Evolutionary conservation across 2,888 invertebrate species (phyloP).

Genomic region (Hirtodrosophila cameraria): DNA sequence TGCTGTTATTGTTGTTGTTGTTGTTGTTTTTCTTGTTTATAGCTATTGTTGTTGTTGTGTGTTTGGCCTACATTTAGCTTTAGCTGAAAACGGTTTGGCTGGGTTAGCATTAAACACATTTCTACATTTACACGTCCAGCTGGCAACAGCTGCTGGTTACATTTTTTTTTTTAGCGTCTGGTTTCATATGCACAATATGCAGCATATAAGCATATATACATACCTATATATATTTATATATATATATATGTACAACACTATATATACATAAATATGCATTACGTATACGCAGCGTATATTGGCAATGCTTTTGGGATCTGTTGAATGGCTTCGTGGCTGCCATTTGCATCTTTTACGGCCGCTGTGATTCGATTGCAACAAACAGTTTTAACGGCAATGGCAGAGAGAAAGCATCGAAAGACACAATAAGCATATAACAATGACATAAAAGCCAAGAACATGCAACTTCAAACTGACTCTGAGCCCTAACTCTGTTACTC

Average conservation of each 20-base stretch:
- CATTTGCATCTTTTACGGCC: slow-evolving; percentile 74
- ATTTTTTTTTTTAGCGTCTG: slow-evolving; percentile 43
- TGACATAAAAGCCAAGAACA: slow-evolving; percentile 69
- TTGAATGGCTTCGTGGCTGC: slow-evolving; percentile 52
- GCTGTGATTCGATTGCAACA: slow-evolving; percentile 69
- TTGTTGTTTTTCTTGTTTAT: slow-evolving; percentile 4
- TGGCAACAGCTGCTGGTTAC: slow-evolving; percentile 72
- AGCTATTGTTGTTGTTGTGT: slow-evolving; percentile 49
- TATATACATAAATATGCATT: slow-evolving; percentile 22
- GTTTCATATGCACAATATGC: slow-evolving; percentile 45
- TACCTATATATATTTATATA: background rate
- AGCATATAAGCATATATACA: background rate
- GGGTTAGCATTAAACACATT: slow-evolving; percentile 56
- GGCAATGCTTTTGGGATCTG: slow-evolving; percentile 48
- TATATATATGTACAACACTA: background rate
- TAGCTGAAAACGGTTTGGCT: too few relatives aligned
- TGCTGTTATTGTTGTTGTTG: slow-evolving; percentile 4
- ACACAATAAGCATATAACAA: slow-evolving; percentile 72
- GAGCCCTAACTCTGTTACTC: background rate
- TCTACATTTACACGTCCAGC: slow-evolving; percentile 64
- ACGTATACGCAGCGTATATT: slow-evolving; percentile 46
- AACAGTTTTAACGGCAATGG: slow-evolving; percentile 63
- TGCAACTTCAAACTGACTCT: slow-evolving; percentile 37
- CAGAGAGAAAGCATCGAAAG: slow-evolving; percentile 31
- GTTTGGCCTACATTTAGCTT: slow-evolving; percentile 66